These are phyloP conservation scores for Jacana jacana DNA, from an alignment of 2,113 vertebrate genomes.

Conservation along the genomic window DNA sequence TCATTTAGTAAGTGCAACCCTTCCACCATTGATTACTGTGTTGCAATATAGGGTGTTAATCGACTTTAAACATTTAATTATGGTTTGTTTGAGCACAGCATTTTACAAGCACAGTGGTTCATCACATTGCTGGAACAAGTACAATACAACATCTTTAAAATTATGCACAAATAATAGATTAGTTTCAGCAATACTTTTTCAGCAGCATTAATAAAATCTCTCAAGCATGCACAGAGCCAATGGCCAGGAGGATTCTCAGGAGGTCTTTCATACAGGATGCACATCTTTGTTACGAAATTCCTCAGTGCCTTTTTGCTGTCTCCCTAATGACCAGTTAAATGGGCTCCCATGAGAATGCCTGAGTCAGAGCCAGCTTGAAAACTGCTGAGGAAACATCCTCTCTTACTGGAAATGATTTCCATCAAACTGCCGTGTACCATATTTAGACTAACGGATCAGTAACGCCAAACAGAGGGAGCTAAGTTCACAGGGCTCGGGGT, in stretches of 20 bases:
- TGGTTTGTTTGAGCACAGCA: not conserved
- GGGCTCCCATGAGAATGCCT: constrained; percentile 75
- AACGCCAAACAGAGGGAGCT: constrained; percentile 65
- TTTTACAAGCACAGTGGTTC: constrained; percentile 13
- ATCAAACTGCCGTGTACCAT: constrained; percentile 70
- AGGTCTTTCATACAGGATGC: constrained; percentile 69
- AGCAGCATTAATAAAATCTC: constrained; percentile 61
- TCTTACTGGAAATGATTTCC: constrained; percentile 85
- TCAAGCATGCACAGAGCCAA: constrained; percentile 30
- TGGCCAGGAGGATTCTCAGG: constrained; percentile 64
- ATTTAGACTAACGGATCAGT: constrained; percentile 73
- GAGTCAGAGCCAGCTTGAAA: constrained; percentile 80
- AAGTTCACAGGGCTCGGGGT: constrained; percentile 57
- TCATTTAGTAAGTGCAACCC: not conserved
- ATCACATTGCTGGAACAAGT: constrained; percentile 37
- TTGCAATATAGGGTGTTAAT: not conserved
- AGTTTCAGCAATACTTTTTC: constrained; percentile 19
- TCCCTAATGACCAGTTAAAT: constrained; percentile 82
- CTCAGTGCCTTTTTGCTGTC: constrained; percentile 77
- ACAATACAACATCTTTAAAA: constrained; percentile 24
- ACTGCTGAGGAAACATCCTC: constrained; percentile 84
- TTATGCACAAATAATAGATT: constrained; percentile 18
- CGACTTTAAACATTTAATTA: constrained; percentile 37
- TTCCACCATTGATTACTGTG: not conserved
- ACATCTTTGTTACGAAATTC: constrained; percentile 78